phyloP scores from a whole-genome alignment of 2,888 invertebrate species.

The Apodemia duryi region DNA sequence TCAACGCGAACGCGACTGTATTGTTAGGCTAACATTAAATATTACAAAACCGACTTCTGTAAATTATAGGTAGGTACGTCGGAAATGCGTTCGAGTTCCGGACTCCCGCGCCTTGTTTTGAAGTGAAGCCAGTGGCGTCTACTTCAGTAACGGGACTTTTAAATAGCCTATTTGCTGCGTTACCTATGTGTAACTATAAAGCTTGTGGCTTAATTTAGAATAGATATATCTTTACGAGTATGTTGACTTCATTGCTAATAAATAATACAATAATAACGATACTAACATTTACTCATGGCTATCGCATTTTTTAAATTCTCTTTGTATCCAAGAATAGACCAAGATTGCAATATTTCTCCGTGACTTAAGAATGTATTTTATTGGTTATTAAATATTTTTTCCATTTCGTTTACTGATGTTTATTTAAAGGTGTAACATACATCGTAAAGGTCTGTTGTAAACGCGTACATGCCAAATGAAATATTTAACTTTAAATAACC shows the following conservation, averaged over 20 bases:
- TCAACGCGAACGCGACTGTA: background rate
- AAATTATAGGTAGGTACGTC: background rate
- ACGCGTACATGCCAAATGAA: background rate
- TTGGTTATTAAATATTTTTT: conserved; percentile 6
- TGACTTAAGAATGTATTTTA: conserved; percentile 1
- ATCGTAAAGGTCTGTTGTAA: background rate
- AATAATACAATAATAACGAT: no score
- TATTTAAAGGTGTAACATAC: background rate
- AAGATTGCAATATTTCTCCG: background rate
- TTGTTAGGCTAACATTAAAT: conserved; percentile 5
- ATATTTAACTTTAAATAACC: conserved; percentile 6
- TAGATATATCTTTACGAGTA: no score
- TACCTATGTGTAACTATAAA: no score
- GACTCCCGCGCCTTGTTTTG: background rate
- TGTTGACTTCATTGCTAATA: no score
- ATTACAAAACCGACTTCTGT: conserved; percentile 1
- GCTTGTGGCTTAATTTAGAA: no score
- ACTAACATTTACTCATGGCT: no score
- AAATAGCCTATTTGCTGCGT: no score
- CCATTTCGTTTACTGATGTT: background rate
- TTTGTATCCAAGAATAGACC: background rate
- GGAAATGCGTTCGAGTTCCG: conserved; percentile 5
- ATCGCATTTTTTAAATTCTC: background rate
- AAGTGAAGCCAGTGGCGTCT: background rate
- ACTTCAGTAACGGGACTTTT: no score